A percentile compares a stretch with the other conserved stretches of the same genome.
These are phyloP conservation scores for Steinernema hermaphroditum DNA, from an alignment of 2,888 invertebrate species.

Conservation along the genomic window DNA sequence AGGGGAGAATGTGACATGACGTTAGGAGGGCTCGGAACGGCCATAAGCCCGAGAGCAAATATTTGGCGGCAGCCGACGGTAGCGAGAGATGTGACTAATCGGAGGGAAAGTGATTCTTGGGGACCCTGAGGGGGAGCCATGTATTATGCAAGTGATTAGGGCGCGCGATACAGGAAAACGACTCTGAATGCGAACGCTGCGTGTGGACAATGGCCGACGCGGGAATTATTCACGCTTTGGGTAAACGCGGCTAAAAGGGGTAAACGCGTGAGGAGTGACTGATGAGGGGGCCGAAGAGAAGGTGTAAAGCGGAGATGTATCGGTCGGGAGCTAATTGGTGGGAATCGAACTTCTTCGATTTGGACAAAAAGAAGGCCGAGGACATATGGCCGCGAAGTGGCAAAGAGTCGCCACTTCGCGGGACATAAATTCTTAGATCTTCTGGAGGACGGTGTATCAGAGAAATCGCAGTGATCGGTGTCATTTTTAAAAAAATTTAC, in stretches of 20 bases:
- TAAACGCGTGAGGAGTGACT: background rate
- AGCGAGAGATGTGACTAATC: slow-evolving; percentile 14
- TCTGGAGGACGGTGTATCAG: too few species aligned
- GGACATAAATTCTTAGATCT: too few species aligned
- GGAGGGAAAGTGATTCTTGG: background rate
- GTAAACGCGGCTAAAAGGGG: slow-evolving; percentile 25
- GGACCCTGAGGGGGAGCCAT: background rate
- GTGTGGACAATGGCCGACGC: slow-evolving; percentile 8
- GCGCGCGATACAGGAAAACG: slow-evolving; percentile 23
- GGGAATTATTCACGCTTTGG: slow-evolving; percentile 28
- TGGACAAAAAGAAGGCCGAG: too few species aligned
- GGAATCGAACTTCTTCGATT: too few species aligned
- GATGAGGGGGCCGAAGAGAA: background rate
- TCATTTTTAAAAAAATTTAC: too few species aligned
- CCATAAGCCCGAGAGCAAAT: slow-evolving; percentile 25
- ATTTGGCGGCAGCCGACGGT: slow-evolving; percentile 4
- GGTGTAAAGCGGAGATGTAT: too few species aligned
- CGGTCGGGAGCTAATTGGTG: too few species aligned
- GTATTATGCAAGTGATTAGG: slow-evolving; percentile 29
- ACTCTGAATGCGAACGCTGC: slow-evolving; percentile 15
- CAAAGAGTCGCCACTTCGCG: too few species aligned
- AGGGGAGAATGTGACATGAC: background rate
- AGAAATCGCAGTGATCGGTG: too few species aligned
- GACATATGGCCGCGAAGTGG: too few species aligned
- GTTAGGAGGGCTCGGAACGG: background rate